phyloP scores from a whole-genome alignment of 2,888 invertebrate species.

The Helobdella robusta region DNA sequence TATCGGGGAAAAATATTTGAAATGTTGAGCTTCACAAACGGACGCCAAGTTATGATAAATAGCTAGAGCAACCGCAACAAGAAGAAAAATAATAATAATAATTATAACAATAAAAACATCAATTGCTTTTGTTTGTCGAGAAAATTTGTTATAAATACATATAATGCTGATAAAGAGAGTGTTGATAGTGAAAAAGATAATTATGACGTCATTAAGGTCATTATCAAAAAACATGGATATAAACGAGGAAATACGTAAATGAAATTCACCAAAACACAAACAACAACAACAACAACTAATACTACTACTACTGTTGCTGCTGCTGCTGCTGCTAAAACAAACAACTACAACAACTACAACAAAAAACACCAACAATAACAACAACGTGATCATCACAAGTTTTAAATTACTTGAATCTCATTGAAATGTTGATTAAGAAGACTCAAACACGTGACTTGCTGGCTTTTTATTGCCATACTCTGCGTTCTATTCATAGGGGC shows the following conservation, averaged over 20 bases:
- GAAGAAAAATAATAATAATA: not conserved
- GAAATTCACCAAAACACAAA: not conserved
- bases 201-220: not conserved
- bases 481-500: not conserved
- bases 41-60: too few species aligned
- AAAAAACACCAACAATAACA: not conserved
- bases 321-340: not conserved
- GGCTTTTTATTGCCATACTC: too few species aligned
- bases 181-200: not conserved
- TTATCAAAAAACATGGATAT: not conserved
- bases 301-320: not conserved
- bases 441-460: too few species aligned
- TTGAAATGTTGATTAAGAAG: too few species aligned
- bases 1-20: too few species aligned
- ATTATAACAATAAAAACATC: slow-evolving; percentile 1
- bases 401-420: not conserved
- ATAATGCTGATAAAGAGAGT: not conserved
- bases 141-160: not conserved
- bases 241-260: not conserved
- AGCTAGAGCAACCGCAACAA: not conserved
- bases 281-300: slow-evolving; percentile 2
- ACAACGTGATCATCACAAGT: not conserved
- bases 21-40: too few species aligned
- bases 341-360: slow-evolving; percentile 1
- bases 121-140: too few species aligned